Percentiles rank a stretch among this genome's conserved stretches.
Evolutionary conservation across 2,113 vertebrate genomes (phyloP).

Genomic region (Rhadina sibilatrix): DNA sequence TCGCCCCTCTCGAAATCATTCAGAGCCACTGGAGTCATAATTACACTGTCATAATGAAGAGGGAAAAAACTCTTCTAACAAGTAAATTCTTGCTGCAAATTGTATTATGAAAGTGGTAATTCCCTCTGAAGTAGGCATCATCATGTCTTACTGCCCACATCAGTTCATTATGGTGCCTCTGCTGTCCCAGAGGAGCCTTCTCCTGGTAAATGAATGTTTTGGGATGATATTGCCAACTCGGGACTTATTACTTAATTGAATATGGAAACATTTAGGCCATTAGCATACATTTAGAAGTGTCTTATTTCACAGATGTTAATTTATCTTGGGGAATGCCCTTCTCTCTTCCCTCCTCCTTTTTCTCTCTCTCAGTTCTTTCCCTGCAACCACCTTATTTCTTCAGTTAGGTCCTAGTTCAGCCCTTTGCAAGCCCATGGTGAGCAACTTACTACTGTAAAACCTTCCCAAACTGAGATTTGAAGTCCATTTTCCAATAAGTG

Average conservation of each 20-base stretch:
- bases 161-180: neutral
- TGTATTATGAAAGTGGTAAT: neutral
- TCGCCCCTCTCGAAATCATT: constrained; percentile 37
- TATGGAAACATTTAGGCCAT: constrained; percentile 37
- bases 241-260: constrained; percentile 46
- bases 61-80: neutral
- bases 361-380: neutral
- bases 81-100: constrained; percentile 8
- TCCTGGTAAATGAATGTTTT: neutral
- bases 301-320: constrained; percentile 45
- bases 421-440: neutral
- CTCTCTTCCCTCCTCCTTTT: neutral
- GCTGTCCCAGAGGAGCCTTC: neutral
- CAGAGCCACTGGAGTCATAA: constrained; percentile 43
- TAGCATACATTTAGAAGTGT: constrained; percentile 24
- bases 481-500: neutral
- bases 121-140: constrained; percentile 2
- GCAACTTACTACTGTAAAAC: neutral
- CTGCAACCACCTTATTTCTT: constrained; percentile 61
- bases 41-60: constrained; percentile 61
- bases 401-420: neutral
- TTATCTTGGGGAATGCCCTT: constrained; percentile 47
- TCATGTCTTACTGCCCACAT: neutral
- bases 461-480: neutral
- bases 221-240: neutral